These are phyloP conservation scores for Mesembrinibis cayennensis DNA, from an alignment of 2,113 vertebrate genomes.

Conservation along the genomic window DNA sequence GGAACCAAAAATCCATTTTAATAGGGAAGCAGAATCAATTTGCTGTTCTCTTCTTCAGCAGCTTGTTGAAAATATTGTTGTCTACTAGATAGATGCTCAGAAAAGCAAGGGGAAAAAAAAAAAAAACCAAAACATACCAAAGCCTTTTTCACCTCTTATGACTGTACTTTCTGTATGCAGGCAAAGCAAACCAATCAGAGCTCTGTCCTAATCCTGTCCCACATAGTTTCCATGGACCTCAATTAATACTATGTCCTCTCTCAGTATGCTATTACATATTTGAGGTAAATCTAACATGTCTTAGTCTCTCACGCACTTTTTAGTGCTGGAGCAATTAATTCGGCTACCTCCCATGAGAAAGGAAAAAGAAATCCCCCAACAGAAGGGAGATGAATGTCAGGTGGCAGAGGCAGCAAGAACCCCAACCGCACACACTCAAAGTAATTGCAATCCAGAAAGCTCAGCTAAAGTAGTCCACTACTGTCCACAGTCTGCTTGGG, in stretches of 20 bases:
- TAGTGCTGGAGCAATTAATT: neutral
- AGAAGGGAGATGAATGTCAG: neutral
- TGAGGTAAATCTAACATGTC: neutral
- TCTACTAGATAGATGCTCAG: neutral
- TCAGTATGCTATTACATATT: neutral
- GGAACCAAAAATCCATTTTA: neutral
- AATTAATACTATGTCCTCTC: fast-evolving
- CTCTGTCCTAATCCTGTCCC: neutral
- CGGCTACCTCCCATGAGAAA: neutral
- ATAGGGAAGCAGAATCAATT: neutral
- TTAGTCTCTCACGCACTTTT: neutral
- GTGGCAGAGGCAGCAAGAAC: neutral
- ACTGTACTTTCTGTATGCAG: neutral
- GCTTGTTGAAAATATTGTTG: neutral
- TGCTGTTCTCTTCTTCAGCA: neutral
- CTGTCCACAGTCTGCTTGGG: neutral
- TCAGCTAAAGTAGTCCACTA: neutral
- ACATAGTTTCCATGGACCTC: fast-evolving
- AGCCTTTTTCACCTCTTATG: neutral
- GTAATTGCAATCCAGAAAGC: neutral
- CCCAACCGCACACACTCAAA: fast-evolving
- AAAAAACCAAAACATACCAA: neutral
- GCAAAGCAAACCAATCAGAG: neutral
- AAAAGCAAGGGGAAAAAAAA: neutral
- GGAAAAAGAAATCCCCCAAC: neutral